phyloP scores from a whole-genome alignment of 2,888 invertebrate genomes.

The Eupithecia subumbrata region DNA sequence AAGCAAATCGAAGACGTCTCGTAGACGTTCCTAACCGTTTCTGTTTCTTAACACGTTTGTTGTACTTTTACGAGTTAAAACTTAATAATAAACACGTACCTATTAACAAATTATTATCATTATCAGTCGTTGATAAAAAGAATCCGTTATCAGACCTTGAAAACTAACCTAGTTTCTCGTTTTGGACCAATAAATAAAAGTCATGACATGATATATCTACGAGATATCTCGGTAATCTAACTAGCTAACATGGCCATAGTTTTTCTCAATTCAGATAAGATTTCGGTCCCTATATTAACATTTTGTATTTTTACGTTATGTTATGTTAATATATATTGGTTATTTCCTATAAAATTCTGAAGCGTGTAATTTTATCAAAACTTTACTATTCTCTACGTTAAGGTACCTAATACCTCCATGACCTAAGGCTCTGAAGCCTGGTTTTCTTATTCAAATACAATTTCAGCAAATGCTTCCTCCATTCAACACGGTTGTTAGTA shows the following conservation, averaged over 20 bases:
- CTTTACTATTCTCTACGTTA: too few species aligned
- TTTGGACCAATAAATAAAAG: constrained; percentile 18
- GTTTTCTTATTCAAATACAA: neutral
- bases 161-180: constrained; percentile 38
- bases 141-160: constrained; percentile 45
- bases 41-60: neutral
- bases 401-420: too few species aligned
- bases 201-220: constrained; percentile 1
- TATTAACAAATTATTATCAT: constrained; percentile 18
- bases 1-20: neutral
- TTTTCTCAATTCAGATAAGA: neutral
- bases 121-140: constrained; percentile 43
- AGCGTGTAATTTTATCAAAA: neutral
- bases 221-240: constrained; percentile 7
- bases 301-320: neutral
- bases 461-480: neutral
- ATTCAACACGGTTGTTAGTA: neutral
- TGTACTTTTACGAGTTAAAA: neutral
- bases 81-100: constrained; percentile 13
- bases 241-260: neutral
- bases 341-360: neutral
- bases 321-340: neutral
- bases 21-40: neutral
- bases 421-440: neutral
- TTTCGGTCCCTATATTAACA: neutral